phyloP scores from a whole-genome alignment of 1,140 invertebrate genomes.

The Saxidomus purpurata region DNA sequence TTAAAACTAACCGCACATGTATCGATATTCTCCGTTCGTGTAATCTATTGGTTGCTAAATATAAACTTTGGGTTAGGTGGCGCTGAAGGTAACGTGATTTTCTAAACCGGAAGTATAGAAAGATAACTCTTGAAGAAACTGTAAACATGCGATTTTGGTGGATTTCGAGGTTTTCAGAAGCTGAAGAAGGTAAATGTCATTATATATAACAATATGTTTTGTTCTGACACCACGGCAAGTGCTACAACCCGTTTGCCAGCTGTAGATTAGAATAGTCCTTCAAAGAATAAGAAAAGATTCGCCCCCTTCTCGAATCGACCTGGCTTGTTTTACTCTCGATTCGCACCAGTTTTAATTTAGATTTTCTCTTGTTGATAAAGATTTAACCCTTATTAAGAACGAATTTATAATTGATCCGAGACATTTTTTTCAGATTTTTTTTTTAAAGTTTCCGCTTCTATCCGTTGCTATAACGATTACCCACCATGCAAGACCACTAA shows the following conservation, averaged over 20 bases:
- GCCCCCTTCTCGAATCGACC: constrained; percentile 24
- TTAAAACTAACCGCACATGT: too few species aligned
- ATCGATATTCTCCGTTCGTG: too few species aligned
- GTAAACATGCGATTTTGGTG: constrained; percentile 35
- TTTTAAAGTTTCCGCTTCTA: constrained; percentile 25
- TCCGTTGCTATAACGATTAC: constrained; percentile 14
- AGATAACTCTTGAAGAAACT: constrained; percentile 33
- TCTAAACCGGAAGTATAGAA: background rate
- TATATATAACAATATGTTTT: constrained; percentile 9
- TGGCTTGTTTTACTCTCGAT: background rate
- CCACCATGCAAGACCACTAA: constrained; percentile 4
- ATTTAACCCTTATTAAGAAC: background rate
- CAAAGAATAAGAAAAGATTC: constrained; percentile 27
- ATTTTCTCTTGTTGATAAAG: constrained; percentile 12
- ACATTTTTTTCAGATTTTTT: background rate
- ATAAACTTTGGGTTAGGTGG: background rate
- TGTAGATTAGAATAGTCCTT: constrained; percentile 20
- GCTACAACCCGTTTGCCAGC: constrained; percentile 26
- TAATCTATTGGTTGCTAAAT: too few species aligned
- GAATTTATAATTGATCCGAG: background rate
- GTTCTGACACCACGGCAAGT: constrained; percentile 34
- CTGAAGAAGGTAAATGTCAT: constrained; percentile 33
- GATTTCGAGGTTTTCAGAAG: constrained; percentile 37
- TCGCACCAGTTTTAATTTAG: constrained; percentile 4
- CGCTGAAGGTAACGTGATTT: too few species aligned